Percentiles rank a stretch among this genome's conserved stretches.
Evolutionary conservation across 2,888 invertebrate genomes (phyloP).

Genomic region (Acanthococcus lagerstroemiae): DNA sequence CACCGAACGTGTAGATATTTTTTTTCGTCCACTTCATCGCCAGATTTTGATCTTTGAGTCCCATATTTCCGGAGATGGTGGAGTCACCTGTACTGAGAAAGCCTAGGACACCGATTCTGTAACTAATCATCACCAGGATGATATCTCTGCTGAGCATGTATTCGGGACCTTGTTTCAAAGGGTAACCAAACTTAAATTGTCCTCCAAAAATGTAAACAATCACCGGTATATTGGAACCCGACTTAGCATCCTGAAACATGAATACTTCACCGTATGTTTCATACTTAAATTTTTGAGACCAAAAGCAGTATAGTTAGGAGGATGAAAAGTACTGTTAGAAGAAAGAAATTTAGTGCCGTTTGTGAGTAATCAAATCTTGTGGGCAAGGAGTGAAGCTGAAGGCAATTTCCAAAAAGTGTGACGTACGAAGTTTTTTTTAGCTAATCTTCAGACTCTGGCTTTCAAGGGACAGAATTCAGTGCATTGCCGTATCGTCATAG

Average conservation of each 20-base stretch:
- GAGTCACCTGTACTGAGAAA: constrained; percentile 28
- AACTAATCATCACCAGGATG: constrained; percentile 34
- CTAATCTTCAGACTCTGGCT: no score
- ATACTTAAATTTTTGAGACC: no score
- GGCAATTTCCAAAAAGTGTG: no score
- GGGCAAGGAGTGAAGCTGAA: no score
- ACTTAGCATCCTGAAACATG: constrained; percentile 2
- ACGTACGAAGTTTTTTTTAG: no score
- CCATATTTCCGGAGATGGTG: constrained; percentile 26
- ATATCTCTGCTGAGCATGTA: constrained; percentile 34
- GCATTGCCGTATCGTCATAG: no score
- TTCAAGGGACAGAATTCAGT: no score
- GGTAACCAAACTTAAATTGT: constrained; percentile 40
- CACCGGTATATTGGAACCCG: constrained; percentile 39
- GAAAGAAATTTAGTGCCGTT: no score
- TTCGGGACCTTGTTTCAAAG: constrained; percentile 31
- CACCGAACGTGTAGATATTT: constrained; percentile 31
- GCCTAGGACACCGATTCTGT: constrained; percentile 34
- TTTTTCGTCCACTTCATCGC: constrained; percentile 24
- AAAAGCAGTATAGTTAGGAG: no score
- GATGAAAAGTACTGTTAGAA: no score
- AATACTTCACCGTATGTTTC: no score
- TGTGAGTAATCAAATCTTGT: no score
- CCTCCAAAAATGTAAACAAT: constrained; percentile 48
- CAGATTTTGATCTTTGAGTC: constrained; percentile 28